phyloP scores from a whole-genome alignment of 2,888 invertebrate genomes.

The Eristalinus sepulchralis region DNA sequence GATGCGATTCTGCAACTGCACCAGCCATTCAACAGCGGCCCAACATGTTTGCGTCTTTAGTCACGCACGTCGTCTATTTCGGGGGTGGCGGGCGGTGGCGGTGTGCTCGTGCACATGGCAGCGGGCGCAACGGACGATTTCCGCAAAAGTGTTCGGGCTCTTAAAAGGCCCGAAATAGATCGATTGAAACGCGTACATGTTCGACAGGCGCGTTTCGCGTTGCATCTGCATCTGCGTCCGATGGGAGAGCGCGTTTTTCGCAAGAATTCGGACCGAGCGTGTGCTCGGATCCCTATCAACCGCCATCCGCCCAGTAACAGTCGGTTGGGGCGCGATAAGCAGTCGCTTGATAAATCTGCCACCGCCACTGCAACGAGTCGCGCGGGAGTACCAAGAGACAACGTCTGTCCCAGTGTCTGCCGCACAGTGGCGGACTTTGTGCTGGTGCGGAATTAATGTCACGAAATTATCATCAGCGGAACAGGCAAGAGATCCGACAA shows the following conservation, averaged over 20 bases:
- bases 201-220: slow-evolving; percentile 59
- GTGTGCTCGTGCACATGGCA: slow-evolving; percentile 46
- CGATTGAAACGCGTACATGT: slow-evolving; percentile 67
- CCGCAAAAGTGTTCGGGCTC: slow-evolving; percentile 62
- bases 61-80: slow-evolving; percentile 69
- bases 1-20: slow-evolving; percentile 28
- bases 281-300: background rate
- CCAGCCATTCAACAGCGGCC: slow-evolving; percentile 15
- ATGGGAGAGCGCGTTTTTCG: slow-evolving; percentile 32
- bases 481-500: slow-evolving; percentile 73
- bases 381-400: background rate
- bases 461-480: slow-evolving; percentile 76
- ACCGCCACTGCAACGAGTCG: background rate
- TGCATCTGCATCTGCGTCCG: slow-evolving; percentile 52
- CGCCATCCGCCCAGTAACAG: slow-evolving; percentile 28
- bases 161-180: slow-evolving; percentile 59
- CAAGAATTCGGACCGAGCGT: slow-evolving; percentile 22
- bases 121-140: slow-evolving; percentile 59
- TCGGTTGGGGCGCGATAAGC: slow-evolving; percentile 51
- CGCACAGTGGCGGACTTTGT: slow-evolving; percentile 68
- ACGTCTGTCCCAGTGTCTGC: slow-evolving; percentile 26
- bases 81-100: slow-evolving; percentile 45
- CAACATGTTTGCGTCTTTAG: slow-evolving; percentile 64
- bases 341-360: slow-evolving; percentile 61
- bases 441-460: slow-evolving; percentile 74